Conservation (phyloP, 2,113 vertebrate genomes). For the Trogon surrucura region DNA sequence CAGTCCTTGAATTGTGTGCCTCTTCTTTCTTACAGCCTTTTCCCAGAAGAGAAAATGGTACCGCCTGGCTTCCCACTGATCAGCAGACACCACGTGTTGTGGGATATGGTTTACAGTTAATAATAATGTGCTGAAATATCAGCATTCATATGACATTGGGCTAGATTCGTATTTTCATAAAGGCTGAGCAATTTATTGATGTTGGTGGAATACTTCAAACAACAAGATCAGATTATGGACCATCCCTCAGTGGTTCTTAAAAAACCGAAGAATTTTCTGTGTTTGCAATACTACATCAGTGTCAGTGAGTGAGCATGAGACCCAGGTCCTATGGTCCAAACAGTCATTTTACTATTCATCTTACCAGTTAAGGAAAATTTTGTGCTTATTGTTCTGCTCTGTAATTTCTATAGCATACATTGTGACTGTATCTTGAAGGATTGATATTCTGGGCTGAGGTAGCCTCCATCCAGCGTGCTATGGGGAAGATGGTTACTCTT, state of each 20-base stretch:
- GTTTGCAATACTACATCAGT: neutral
- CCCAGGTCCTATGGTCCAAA: neutral
- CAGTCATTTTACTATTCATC: neutral
- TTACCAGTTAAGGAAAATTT: neutral
- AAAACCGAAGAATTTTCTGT: neutral
- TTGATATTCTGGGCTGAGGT: neutral
- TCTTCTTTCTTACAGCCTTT: neutral
- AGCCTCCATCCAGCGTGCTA: neutral
- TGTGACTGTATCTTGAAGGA: neutral
- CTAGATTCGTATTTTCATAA: neutral
- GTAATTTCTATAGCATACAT: neutral
- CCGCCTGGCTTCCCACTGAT: neutral
- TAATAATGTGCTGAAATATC: neutral
- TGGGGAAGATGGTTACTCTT: neutral
- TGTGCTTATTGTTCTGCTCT: neutral
- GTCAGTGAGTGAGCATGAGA: neutral
- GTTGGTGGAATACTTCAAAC: neutral
- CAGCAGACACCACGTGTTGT: neutral
- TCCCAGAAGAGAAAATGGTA: neutral
- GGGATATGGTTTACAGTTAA: neutral
- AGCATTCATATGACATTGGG: fast-evolving
- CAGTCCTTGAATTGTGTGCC: neutral
- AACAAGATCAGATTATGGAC: neutral
- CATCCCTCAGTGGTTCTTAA: neutral
- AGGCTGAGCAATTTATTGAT: neutral